Evolutionary conservation across 2,888 invertebrate species (phyloP), one percentile per base, ranked within the genome.

Genomic region (Coelopa pilipes): DNA sequence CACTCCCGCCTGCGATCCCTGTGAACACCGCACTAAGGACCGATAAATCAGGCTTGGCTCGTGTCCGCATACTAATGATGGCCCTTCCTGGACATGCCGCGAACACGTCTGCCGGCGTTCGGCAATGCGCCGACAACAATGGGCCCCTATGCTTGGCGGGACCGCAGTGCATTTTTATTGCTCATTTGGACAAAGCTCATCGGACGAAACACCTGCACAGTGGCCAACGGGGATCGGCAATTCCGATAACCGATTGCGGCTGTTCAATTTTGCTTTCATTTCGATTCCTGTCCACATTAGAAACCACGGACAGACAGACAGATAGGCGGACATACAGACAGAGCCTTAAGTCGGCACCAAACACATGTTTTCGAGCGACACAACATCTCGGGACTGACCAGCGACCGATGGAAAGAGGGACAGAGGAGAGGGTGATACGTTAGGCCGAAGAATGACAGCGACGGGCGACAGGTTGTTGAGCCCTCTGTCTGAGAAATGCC

Each of bases 371-470:
- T 62, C 13, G 34, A 13, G 15, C 62, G 15, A n/a, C 24, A 24
- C 15, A 24, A 62, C 34, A 34, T 57, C 10, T 12, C 17, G 11
- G 21, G 7, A 45, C 34, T 34, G 45, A n/a, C 34, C 34, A 34
- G 9, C 45, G 45, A 62, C 34, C 34, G 34, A 34, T 4, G 4
- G 34, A 34, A 2, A n/a, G n/a, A n/a, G n/a, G n/a, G n/a, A n/a
- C n/a, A n/a, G 75, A 76, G 76, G 75, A 76, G 77, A 77, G 75
- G 75, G 69, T 74, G 76, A 78, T 78, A 76, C 77, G 77, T 74
- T 78, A 75, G 76, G 75, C 74, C 75, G 72, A 76, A 78, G 77
- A 78, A 75, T 74, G 69, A 78, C 76, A 75, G 75, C 75, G 77
- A 78, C 77, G 76, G 76, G 75, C 75, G 77, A 78, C 77, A 78